A percentile compares a stretch with the other conserved stretches of the same genome.
Evolutionary conservation across 2,113 vertebrate species (phyloP).

Genomic region (Dolichotis patagonum): DNA sequence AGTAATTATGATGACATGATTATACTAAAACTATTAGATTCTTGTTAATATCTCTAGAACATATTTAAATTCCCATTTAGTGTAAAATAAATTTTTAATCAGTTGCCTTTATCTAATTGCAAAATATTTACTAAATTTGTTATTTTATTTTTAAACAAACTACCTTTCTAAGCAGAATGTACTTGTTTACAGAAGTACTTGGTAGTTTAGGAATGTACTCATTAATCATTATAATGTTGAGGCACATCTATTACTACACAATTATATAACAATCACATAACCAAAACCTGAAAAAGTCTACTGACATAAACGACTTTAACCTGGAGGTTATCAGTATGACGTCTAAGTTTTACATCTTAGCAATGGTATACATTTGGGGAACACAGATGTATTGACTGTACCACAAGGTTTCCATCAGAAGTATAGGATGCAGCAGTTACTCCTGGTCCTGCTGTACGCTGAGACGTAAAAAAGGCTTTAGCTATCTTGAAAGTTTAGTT

Average conservation of each 20-base stretch:
- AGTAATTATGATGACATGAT: background rate
- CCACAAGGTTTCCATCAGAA: background rate
- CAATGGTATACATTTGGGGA: background rate
- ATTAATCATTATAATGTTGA: too few relatives aligned
- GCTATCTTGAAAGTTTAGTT: too few relatives aligned
- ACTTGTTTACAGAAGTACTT: background rate
- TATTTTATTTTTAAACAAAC: background rate
- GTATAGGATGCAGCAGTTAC: too few relatives aligned
- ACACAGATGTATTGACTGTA: background rate
- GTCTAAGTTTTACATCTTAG: background rate
- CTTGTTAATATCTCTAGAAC: background rate
- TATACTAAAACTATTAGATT: background rate
- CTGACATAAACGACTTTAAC: background rate
- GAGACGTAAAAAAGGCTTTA: too few relatives aligned
- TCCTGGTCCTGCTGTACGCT: too few relatives aligned
- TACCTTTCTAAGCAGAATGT: background rate
- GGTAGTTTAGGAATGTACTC: too few relatives aligned
- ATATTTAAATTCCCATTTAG: background rate
- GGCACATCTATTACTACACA: too few relatives aligned
- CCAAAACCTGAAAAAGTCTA: background rate
- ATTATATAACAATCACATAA: too few relatives aligned
- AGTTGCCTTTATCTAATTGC: background rate
- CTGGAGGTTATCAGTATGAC: too few relatives aligned
- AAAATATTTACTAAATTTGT: background rate
- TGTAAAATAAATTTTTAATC: background rate